Conservation (phyloP, 2,113 vertebrate species). For the Tautogolabrus adspersus region DNA sequence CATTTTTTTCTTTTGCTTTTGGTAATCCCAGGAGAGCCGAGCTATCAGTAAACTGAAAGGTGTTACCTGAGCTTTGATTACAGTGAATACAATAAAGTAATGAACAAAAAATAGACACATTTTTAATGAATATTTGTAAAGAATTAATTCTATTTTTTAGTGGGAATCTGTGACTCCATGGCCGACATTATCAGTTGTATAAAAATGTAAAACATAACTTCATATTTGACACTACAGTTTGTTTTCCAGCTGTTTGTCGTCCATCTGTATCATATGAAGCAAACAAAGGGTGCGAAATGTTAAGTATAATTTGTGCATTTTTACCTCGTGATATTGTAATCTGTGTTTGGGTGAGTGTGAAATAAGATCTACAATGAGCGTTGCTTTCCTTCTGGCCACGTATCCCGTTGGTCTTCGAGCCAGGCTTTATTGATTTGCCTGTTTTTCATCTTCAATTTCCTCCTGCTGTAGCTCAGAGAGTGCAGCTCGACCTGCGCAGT, state of each 20-base stretch:
- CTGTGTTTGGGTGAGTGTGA: conserved; percentile 37
- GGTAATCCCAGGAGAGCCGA: too few relatives aligned
- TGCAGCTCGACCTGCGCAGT: conserved; percentile 37
- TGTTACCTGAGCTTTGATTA: too few relatives aligned
- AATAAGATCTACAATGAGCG: conserved; percentile 33
- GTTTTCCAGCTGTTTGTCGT: background rate
- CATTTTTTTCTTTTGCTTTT: too few relatives aligned
- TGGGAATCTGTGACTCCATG: too few relatives aligned
- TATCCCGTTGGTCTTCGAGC: conserved; percentile 39
- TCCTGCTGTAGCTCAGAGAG: conserved; percentile 27
- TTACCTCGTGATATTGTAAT: conserved; percentile 21
- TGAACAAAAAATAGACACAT: too few relatives aligned
- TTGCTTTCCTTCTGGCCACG: conserved; percentile 21
- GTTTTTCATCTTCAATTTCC: conserved; percentile 54
- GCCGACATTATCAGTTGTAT: too few relatives aligned
- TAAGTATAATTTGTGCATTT: background rate
- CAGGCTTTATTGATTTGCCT: conserved; percentile 41
- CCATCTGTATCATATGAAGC: background rate
- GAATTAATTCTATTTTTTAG: too few relatives aligned
- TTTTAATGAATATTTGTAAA: too few relatives aligned
- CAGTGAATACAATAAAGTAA: too few relatives aligned
- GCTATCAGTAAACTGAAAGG: too few relatives aligned
- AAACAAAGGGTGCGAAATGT: background rate
- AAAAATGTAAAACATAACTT: background rate
- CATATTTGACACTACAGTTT: background rate